These are phyloP conservation scores for Monochamus alternatus DNA, from an alignment of 2,888 invertebrate species.

Conservation along the genomic window DNA sequence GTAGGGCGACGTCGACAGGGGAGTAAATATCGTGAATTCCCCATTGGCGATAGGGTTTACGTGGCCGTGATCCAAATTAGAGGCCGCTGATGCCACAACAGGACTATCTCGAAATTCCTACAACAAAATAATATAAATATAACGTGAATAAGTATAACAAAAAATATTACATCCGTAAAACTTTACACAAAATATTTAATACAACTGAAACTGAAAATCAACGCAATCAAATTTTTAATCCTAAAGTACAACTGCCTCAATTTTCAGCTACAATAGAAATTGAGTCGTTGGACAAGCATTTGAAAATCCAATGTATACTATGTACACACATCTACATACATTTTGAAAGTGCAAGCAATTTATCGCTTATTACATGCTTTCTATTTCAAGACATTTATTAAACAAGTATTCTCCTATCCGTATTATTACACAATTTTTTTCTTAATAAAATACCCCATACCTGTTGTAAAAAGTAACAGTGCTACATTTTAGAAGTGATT, in stretches of 20 bases:
- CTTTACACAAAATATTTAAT: background rate
- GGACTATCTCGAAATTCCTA: constrained; percentile 70
- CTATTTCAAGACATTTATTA: too few species aligned
- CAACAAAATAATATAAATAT: constrained; percentile 46
- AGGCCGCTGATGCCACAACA: constrained; percentile 63
- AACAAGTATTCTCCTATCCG: too few species aligned
- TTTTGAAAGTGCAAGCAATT: background rate
- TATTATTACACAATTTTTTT: too few species aligned
- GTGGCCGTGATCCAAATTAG: constrained; percentile 67
- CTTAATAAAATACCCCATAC: too few species aligned
- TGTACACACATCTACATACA: background rate
- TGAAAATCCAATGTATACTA: background rate
- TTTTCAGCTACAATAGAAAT: too few species aligned
- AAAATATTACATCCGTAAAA: background rate
- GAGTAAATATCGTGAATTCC: constrained; percentile 70
- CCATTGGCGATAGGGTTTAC: constrained; percentile 69
- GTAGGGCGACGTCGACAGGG: constrained; percentile 67
- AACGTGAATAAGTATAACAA: background rate
- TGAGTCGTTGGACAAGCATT: background rate
- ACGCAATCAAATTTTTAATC: background rate
- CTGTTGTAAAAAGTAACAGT: too few species aligned
- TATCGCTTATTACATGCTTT: background rate
- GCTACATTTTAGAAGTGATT: too few species aligned
- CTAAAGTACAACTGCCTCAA: too few species aligned
- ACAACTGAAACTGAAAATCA: background rate